phyloP scores from a whole-genome alignment of 2,797 vertebrate genomes.

The Myiothlypis chrysogaster region DNA sequence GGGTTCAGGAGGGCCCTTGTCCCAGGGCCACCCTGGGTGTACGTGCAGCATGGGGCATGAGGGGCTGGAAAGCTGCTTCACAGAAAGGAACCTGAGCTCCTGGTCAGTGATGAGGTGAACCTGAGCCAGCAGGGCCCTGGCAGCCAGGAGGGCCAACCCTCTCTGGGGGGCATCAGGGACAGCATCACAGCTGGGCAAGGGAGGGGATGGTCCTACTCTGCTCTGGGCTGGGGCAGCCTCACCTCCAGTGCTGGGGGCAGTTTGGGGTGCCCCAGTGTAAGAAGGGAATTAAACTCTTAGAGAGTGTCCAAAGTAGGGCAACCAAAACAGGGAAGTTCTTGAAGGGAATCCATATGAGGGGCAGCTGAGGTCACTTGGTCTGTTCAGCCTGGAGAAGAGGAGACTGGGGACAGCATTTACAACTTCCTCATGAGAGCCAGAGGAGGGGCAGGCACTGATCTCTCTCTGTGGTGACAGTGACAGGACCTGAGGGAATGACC shows the following conservation, averaged over 20 bases:
- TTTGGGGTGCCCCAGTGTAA: accelerated
- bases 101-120: accelerated
- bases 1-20: too few species aligned
- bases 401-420: neutral
- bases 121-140: neutral
- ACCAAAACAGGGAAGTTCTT: neutral
- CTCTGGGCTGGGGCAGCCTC: accelerated
- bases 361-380: neutral
- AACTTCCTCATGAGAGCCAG: accelerated
- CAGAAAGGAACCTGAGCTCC: neutral
- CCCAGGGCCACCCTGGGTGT: accelerated
- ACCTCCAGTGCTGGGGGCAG: accelerated
- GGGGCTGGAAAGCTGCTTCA: neutral
- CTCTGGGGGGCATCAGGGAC: neutral
- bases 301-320: neutral
- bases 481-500: neutral
- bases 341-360: neutral
- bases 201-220: accelerated
- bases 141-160: accelerated
- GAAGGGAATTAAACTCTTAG: neutral
- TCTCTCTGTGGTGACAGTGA: neutral
- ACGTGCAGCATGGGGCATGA: accelerated
- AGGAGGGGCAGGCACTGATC: neutral
- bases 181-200: accelerated
- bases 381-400: neutral